Evolutionary conservation across 2,888 invertebrate genomes (phyloP), one percentile per base, ranked within the genome.

Genomic region (Philereme transversata): DNA sequence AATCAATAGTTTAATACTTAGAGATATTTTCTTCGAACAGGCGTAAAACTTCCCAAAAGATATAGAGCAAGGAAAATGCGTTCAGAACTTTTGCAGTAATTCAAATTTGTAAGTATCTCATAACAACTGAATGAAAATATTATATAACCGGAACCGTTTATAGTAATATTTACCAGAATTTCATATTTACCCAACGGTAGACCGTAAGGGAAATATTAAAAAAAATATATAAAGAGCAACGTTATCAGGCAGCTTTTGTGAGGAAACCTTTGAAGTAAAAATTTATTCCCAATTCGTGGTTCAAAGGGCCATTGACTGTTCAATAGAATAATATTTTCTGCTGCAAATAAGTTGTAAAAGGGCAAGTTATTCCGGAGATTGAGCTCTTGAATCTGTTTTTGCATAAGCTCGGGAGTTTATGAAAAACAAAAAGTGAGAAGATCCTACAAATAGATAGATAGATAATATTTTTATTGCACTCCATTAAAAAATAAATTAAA

Each of bases 221-320:
- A 48, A 50, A 53, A 51, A 48, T 65, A 55, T 11, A 73, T 68
- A 75, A 65, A 65, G 66, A 64, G 68, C 57, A 63, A 64, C 70
- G 70, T 69, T 73, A 73, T 69, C 74, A 71, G 65, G 64, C 68
- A 72, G 68, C 72, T 75, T 73, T 73, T 70, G 73, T 70, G 67
- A 62, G 60, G 51, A 65, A 70, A 55, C 68, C 75, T 76, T 79
- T 76, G 74, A 77, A 71, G 76, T 74, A 67, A 65, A 72, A 74
- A 76, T 73, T 65, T 76, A 74, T 76, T 72, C 72, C 62, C 73
- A 65, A 69, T 69, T 68, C 65, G 60, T 57, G 64, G 69, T 59
- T 76, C 74, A 76, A 76, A 78, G 71, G 65, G 60, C 59, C 60
- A 57, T 58, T 55, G 57, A 62, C 61, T 63, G 64, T 65, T 69